Evolutionary conservation across 1,140 invertebrate species (phyloP), one percentile per base, ranked within the genome.

Genomic region (Delia radicum): DNA sequence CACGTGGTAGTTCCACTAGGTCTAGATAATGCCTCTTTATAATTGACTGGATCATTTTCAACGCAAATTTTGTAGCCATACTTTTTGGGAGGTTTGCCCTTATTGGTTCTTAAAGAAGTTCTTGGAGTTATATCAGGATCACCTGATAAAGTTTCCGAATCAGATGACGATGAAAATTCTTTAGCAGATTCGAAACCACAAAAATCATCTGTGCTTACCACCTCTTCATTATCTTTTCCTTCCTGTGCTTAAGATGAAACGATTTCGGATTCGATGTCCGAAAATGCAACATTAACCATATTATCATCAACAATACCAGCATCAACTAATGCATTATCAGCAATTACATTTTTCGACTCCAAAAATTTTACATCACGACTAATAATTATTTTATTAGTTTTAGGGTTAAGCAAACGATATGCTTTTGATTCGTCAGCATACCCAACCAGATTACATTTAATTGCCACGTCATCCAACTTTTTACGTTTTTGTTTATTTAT

Each of bases 1-100:
- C 71, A 76, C 77, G 75, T 21, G 76, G 81, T 48, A 31, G 37
- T 13, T 79, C 63, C 4, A 81, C 77, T 26, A 82, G 33, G 10
- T 74, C 65, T 67, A 21, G 48, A 37, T 27, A 73, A 48, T 26
- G 75, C 75, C 24, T 73, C 55, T 65, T 74, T 33, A 12, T 26
- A 63, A 48, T n/a, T 65, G 27, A 13, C 28, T 62, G 75, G 61
- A 29, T 69, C 33, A 46, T 42, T 24, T 28, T 28, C 5, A 67
- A n/a, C 5, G 10, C 26, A 31, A n/a, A 48, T 75, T 37, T 67
- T 46, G 13, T 42, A 69, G 7, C 65, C 62, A 46, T 69, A 69
- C 26, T 28, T 69, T n/a, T 46, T 69, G n/a, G 61, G 1, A 29
- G 62, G 33, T 69, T 69, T n/a, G 26, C 74, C 63, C 33, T 75